Evolutionary conservation across 2,888 invertebrate genomes (phyloP), one percentile per base, ranked within the genome.

Genomic region (Campaea margaritaria): DNA sequence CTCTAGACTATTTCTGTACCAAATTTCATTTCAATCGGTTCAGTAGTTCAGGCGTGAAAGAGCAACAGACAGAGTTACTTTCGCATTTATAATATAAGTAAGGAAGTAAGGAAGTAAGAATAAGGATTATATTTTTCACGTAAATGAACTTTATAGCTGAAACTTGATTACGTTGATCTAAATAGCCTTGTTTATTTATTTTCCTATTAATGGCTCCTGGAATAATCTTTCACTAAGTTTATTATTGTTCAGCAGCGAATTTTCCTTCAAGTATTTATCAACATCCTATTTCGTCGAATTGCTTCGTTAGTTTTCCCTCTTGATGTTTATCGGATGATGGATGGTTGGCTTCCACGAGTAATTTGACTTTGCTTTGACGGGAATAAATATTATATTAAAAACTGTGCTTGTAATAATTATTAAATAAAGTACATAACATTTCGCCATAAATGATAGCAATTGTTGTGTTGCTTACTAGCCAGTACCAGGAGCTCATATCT

Each of bases 401-500:
- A n/a, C 2, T 36, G 1, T 2, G 11, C n/a, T 36, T n/a, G 1
- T n/a, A n/a, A 34, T 11, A 12, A 36, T 31, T 9, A 31, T 31
- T 31, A 31, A 10, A 31, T 31, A 3, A 31, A 3, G 2, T 28
- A 13, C 34, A 21, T 34, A 46, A 39, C 21, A 16, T 28, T 42
- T 43, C 31, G 34, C 13, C 14, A 44, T 44, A 5, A 13, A 39
- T 12, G 5, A 13, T 13, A 13, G 39, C 13, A 28, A 48, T 13
- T 55, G 28, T 49, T 47, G 44, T 49, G 39, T 50, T 52, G 56
- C 62, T 50, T 34, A 69, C 65, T 70, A 64, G 60, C 42, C 60
- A 69, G 79, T 90, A 91, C 91, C 81, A 91, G 91, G 91, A 76
- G 82, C 63, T 61, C 80, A 91, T 78, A 80, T 72, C 70, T 58